These are phyloP conservation scores for Acrocephalus scirpaceus DNA, from an alignment of 2,797 vertebrate genomes.

Conservation along the genomic window DNA sequence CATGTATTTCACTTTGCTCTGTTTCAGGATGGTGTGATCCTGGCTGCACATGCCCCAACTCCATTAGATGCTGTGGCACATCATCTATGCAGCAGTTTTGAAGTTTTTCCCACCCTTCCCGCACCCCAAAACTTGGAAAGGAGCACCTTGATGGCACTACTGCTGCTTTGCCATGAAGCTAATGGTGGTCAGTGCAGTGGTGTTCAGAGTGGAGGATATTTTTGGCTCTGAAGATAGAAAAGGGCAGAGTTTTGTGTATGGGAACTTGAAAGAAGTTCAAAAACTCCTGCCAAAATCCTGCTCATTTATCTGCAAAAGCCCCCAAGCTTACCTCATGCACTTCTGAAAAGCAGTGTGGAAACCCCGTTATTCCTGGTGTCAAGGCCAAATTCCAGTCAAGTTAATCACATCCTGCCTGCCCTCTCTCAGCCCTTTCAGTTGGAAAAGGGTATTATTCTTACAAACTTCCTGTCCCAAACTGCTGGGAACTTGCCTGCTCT, in stretches of 20 bases:
- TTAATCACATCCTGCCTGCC: constrained; percentile 58
- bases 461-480: not conserved
- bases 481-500: not conserved
- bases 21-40: not conserved
- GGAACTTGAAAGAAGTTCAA: not conserved
- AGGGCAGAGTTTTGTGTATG: not conserved
- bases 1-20: not conserved
- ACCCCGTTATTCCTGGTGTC: not conserved
- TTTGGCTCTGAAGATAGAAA: not conserved
- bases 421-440: constrained; percentile 3
- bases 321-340: not conserved
- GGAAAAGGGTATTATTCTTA: constrained; percentile 10
- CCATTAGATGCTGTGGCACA: not conserved
- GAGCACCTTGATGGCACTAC: not conserved
- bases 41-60: not conserved
- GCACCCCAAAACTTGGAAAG: not conserved
- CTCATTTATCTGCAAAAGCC: not conserved
- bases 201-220: not conserved
- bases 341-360: constrained; percentile 9
- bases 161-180: not conserved
- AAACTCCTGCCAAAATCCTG: not conserved
- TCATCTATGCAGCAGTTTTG: not conserved
- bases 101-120: not conserved
- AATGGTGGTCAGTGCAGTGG: not conserved
- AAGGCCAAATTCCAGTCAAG: constrained; percentile 28